phyloP scores from a whole-genome alignment of 92 coral and sea anemone genomes.

The Isaurus tuberculatus region DNA sequence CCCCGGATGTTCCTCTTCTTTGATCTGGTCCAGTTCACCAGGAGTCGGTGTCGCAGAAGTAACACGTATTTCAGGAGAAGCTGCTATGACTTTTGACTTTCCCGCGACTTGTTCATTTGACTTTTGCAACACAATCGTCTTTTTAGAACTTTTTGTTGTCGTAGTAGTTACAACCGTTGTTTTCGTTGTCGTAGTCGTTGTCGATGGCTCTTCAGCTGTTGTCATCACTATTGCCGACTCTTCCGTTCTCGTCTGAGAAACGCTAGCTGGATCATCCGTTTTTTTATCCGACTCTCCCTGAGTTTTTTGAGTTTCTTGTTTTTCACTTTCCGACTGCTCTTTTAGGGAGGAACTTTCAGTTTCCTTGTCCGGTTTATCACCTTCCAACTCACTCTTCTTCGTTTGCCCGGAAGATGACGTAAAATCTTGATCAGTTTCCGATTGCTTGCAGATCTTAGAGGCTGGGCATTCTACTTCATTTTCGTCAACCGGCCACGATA shows the following conservation, averaged over 20 bases:
- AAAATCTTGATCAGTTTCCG: background rate
- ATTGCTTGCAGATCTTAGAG: background rate
- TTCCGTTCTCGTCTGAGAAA: background rate
- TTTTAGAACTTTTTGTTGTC: conserved; percentile 27
- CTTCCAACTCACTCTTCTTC: background rate
- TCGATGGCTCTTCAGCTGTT: background rate
- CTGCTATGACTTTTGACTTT: conserved; percentile 16
- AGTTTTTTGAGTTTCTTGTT: background rate
- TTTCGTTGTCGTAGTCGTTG: background rate
- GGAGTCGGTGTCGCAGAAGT: conserved; percentile 42
- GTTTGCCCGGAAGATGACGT: background rate
- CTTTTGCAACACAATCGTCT: conserved; percentile 36
- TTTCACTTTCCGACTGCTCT: background rate
- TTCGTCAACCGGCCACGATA: background rate
- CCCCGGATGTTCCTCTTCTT: conserved; percentile 36
- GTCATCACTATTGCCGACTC: background rate
- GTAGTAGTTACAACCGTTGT: background rate
- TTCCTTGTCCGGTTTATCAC: background rate
- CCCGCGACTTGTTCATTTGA: conserved; percentile 24
- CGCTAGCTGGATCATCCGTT: background rate
- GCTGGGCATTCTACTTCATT: background rate
- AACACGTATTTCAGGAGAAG: conserved; percentile 38
- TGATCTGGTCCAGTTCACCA: conserved; percentile 10
- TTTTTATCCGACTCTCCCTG: background rate
- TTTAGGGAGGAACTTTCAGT: background rate